Evolutionary conservation across 2,113 vertebrate genomes (phyloP), one percentile per base, ranked within the genome.

Genomic region (Noturus placidus): DNA sequence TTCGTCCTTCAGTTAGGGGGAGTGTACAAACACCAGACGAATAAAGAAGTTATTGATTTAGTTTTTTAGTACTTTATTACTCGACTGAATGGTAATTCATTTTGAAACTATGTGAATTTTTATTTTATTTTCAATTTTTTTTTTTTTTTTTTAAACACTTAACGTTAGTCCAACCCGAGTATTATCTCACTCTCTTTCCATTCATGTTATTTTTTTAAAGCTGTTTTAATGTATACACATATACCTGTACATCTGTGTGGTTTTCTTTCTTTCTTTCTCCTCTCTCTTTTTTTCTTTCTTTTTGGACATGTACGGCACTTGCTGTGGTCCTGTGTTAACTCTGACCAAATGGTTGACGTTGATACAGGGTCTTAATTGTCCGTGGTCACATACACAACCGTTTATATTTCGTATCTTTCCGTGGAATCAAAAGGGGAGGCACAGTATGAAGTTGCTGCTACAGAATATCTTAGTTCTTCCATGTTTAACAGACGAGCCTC

Each of bases 391-490:
- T 90, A 92, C 93, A 93, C 91, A 90, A 92, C 93, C 92, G 86
- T 92, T 93, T 95, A 95, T 94, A 91, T 93, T 93, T 91, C 93
- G 93, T 95, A 95, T 94, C 91, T 94, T 93, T 91, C 95, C 96
- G 97, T 95, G 95, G 98, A 99, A 99, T 99, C 98, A 99, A 99
- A 97, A 99, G 97, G 97, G 97, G 97, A 97, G 96, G 98, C 97
- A 99, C 97, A 99, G 97, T 99, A 99, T 99, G 97, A 99, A 99
- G 97, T 95, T 96, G 97, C 97, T 99, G 97, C 97, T 98, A 97
- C 93, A 93, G 93, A 95, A 96, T 95, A 93, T 95, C 95, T 95
- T 91, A 93, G 91, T 97, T 97, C 95, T 96, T 97, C 95, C 95
- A 92, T 95, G 93, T 95, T 93, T 92, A 88, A 92, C 91, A 93